phyloP scores from a whole-genome alignment of 2,888 invertebrate species.

The Sphinx pinastri region DNA sequence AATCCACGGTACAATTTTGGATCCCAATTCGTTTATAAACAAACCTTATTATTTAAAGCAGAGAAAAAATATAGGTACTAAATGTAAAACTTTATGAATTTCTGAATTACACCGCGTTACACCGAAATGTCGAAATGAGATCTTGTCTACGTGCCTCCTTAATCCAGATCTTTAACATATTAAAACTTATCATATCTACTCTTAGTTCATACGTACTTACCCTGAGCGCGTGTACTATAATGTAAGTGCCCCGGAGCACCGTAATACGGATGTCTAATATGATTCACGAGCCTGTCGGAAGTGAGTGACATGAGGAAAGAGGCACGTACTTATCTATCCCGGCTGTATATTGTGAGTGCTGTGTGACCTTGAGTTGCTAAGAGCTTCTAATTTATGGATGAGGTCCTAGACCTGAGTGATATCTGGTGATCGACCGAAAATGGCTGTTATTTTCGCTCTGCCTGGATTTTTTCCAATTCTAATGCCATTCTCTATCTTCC shows the following conservation, averaged over 20 bases:
- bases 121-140: background rate
- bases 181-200: constrained; percentile 4
- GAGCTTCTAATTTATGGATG: background rate
- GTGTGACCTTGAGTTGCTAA: background rate
- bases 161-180: background rate
- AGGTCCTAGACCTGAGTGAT: no score
- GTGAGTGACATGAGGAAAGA: constrained; percentile 10
- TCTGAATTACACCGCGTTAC: no score
- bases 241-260: constrained; percentile 1
- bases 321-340: background rate
- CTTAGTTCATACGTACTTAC: background rate
- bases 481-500: no score
- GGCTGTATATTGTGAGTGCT: background rate
- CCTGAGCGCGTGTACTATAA: constrained; percentile 10
- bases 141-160: background rate
- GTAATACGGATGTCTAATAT: constrained; percentile 15
- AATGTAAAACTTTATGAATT: no score
- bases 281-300: constrained; percentile 10
- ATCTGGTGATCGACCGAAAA: no score
- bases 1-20: no score
- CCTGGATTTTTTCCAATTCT: no score
- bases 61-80: no score
- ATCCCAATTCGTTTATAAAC: no score
- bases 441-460: no score
- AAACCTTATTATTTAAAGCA: no score